Conservation (phyloP, 2,113 vertebrate genomes). For the Rhadina sibilatrix region DNA sequence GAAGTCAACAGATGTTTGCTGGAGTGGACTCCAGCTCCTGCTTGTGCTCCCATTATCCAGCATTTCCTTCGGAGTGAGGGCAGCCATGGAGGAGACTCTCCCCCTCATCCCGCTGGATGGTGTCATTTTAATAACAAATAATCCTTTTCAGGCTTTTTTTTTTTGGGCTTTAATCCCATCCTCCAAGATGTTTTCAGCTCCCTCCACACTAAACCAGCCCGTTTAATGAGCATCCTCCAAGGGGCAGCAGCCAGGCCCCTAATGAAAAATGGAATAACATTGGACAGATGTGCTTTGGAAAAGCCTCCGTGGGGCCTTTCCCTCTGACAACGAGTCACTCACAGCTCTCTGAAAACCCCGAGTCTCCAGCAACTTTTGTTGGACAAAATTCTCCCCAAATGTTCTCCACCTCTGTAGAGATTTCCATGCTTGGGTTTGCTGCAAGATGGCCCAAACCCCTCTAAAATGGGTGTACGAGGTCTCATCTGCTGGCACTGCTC, state of each 20-base stretch:
- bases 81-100: neutral
- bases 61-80: neutral
- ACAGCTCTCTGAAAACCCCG: neutral
- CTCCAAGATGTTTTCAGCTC: neutral
- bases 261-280: neutral
- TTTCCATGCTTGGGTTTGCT: neutral
- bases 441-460: neutral
- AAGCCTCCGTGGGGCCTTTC: neutral
- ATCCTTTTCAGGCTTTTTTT: neutral
- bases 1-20: neutral
- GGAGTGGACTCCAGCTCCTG: neutral
- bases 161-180: neutral
- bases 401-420: neutral
- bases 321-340: neutral
- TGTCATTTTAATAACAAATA: neutral
- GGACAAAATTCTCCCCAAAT: neutral
- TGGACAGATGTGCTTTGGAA: neutral
- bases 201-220: neutral
- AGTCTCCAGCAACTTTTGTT: neutral
- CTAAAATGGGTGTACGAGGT: neutral
- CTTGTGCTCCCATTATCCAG: neutral
- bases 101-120: neutral
- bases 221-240: neutral
- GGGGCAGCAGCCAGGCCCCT: conserved; percentile 1
- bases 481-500: conserved; percentile 43